Evolutionary conservation across 1,140 invertebrate species (phyloP).

Genomic region (Neuroterus valhalla): DNA sequence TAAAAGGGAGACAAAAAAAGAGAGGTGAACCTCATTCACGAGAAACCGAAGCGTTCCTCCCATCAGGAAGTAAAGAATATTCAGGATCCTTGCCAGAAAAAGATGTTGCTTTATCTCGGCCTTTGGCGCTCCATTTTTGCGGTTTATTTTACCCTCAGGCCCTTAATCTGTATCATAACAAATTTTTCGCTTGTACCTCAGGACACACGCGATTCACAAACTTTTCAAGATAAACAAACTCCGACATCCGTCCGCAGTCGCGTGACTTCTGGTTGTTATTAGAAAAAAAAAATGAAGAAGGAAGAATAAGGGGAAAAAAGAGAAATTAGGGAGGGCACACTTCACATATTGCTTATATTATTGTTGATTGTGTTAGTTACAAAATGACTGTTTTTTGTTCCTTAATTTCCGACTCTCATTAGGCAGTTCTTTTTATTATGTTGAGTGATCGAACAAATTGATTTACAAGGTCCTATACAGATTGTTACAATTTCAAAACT

Average conservation of each 20-base stretch:
- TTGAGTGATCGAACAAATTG: too few species aligned
- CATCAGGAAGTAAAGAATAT: constrained; percentile 10
- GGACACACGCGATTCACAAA: constrained; percentile 7
- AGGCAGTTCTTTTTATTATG: not conserved
- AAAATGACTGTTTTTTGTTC: not conserved
- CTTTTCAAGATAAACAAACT: constrained; percentile 17
- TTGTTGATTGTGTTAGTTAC: not conserved
- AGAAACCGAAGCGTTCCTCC: constrained; percentile 1
- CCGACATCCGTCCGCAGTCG: constrained; percentile 2
- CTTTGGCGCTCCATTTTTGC: not conserved
- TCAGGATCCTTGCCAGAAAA: not conserved
- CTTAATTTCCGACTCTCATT: not conserved
- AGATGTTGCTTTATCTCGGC: not conserved
- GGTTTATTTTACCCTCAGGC: not conserved
- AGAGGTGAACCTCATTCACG: not conserved
- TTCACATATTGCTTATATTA: constrained; percentile 6
- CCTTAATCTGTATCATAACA: not conserved
- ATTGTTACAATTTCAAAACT: too few species aligned
- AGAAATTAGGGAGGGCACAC: not conserved
- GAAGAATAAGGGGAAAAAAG: too few species aligned
- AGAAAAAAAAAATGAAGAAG: not conserved
- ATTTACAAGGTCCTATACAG: too few species aligned
- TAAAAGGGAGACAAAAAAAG: not conserved
- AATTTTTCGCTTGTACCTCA: constrained; percentile 5
- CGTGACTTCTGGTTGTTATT: constrained; percentile 6